Percentiles rank a stretch among this genome's conserved stretches.
phyloP scores from a whole-genome alignment of 2,888 invertebrate genomes.

The Drosophila tanythrix region DNA sequence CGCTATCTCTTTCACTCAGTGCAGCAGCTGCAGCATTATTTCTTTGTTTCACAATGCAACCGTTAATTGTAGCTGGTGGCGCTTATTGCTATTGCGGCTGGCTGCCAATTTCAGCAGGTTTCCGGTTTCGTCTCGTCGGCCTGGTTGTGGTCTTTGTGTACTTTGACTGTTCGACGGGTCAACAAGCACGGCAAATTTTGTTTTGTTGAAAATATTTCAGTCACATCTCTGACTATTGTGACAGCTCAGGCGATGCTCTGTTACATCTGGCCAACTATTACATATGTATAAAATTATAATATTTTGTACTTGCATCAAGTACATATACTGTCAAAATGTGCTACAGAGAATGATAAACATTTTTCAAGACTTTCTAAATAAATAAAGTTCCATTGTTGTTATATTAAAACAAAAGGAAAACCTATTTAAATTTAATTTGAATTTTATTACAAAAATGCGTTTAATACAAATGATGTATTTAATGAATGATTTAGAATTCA shows the following conservation, averaged over 20 bases:
- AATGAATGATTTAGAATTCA: neutral
- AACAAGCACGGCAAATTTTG: constrained; percentile 56
- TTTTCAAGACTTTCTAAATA: neutral
- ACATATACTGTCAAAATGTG: neutral
- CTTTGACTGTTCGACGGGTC: constrained; percentile 23
- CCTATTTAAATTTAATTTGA: neutral
- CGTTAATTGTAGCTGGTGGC: constrained; percentile 1
- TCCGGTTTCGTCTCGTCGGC: neutral
- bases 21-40: neutral
- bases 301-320: neutral
- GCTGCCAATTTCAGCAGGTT: neutral
- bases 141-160: constrained; percentile 6
- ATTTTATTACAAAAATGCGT: neutral
- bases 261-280: neutral
- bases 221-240: constrained; percentile 47
- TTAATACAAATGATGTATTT: no score
- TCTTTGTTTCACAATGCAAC: neutral
- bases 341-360: neutral
- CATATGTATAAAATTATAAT: neutral
- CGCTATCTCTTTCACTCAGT: neutral
- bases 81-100: neutral
- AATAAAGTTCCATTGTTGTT: neutral
- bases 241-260: constrained; percentile 28
- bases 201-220: constrained; percentile 26
- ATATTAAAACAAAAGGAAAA: neutral